A percentile compares a stretch with the other conserved stretches of the same genome.
Conservation (phyloP, 2,797 vertebrate genomes). For the Tamandua tetradactyla region DNA sequence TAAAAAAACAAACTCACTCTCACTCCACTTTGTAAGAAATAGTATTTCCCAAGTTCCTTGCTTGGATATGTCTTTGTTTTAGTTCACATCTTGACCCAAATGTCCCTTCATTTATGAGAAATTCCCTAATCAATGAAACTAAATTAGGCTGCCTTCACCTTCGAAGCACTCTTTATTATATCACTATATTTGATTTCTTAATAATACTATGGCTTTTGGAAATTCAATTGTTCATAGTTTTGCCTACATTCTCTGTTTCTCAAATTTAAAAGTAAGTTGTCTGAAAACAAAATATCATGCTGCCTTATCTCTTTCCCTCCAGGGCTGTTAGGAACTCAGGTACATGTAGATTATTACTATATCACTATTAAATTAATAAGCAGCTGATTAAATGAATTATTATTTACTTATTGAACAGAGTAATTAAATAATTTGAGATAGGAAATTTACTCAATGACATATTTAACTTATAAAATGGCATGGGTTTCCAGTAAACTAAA, state of each 20-base stretch:
- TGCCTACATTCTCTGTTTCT: not conserved
- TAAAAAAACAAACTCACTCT: not conserved
- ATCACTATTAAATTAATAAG: not conserved
- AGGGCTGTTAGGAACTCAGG: not conserved
- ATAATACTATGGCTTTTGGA: not conserved
- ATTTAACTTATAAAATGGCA: not conserved
- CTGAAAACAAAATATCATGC: not conserved
- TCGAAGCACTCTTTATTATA: not conserved
- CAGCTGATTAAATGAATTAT: not conserved
- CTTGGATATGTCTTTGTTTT: not conserved
- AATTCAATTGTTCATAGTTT: not conserved
- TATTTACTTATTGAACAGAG: not conserved
- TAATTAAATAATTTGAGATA: not conserved
- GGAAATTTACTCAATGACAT: not conserved
- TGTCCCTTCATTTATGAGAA: not conserved
- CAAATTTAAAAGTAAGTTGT: not conserved
- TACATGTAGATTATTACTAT: not conserved
- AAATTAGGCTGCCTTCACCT: not conserved
- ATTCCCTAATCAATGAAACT: not conserved
- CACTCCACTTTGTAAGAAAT: not conserved
- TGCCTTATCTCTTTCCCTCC: not conserved
- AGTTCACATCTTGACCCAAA: not conserved
- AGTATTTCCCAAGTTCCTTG: not conserved
- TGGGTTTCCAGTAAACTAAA: not conserved
- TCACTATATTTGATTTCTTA: not conserved